Evolutionary conservation across 2,113 vertebrate genomes (phyloP).

Genomic region (Periophthalmus modestus): DNA sequence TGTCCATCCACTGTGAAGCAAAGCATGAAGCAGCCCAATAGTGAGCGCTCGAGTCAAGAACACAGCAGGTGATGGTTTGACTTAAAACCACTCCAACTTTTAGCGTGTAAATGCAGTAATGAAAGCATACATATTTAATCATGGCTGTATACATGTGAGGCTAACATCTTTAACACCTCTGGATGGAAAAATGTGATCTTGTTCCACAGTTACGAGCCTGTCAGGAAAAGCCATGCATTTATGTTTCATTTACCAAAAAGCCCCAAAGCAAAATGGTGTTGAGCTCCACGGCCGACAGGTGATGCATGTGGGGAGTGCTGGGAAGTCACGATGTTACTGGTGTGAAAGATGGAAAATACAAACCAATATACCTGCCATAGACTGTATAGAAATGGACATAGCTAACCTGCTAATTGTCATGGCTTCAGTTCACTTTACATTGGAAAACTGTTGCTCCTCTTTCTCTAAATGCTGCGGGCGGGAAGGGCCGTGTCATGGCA

Average conservation of each 20-base stretch:
- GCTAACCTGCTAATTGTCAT: too few relatives aligned
- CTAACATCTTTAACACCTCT: conserved; percentile 8
- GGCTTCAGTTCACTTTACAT: too few relatives aligned
- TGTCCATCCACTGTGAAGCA: conserved; percentile 14
- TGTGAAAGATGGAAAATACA: background rate
- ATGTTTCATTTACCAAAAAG: background rate
- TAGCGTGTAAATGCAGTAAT: conserved; percentile 2
- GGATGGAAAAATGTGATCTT: conserved; percentile 50
- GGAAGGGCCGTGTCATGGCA: too few relatives aligned
- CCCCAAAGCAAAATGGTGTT: background rate
- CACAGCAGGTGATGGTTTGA: conserved; percentile 17
- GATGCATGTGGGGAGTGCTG: background rate
- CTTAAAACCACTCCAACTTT: background rate
- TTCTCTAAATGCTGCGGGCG: too few relatives aligned
- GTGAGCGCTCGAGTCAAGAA: conserved; percentile 19
- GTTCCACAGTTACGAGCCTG: conserved; percentile 25
- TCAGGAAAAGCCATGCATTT: conserved; percentile 35
- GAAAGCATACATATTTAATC: conserved; percentile 17
- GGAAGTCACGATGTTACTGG: background rate
- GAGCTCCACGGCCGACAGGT: background rate
- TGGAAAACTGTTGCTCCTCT: too few relatives aligned
- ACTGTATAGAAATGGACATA: too few relatives aligned
- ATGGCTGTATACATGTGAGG: conserved; percentile 26
- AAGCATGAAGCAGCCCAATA: conserved; percentile 16
- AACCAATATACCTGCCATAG: background rate